Base-by-base conservation (phyloP, 2,888 invertebrate species). In the Ennomos erosarius region DNA sequence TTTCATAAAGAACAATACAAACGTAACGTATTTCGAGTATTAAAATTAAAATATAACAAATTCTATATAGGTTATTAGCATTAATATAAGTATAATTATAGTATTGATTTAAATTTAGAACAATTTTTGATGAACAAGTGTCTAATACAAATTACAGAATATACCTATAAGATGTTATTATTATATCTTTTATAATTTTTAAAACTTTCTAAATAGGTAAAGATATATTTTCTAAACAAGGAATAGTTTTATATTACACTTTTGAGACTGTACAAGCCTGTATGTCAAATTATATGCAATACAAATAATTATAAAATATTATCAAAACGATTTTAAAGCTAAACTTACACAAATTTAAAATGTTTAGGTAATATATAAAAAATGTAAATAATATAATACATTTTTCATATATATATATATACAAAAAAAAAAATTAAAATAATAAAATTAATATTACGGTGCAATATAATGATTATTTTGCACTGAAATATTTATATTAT, bases 71-170 rank as follows among this genome's bases (percentile, higher is more conserved):
- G 78, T 81, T 82, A 79, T 74, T 44, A 74, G 40, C 52, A 44
- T 52, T 57, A 75, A 76, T 82, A 83, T 83, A 70, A 78, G 74
- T 84, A 85, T 83, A 84, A 81, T n/a, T n/a, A 81, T 76, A 75
- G 71, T 81, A 76, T 87, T 63, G 63, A 55, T 67, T 64, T 59
- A 59, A 60, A 62, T 68, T 68, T 88, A 90, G 88, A 90, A 90
- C 89, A 90, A 84, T 86, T 81, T 82, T 88, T 88, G 85, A 87
- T 90, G 87, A 90, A 90, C 90, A 82, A 85, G 80, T 85, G 78
- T 76, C 86, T 87, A 82, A 80, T 79, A 60, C 55, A 82, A 77
- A 79, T 67, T 79, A 76, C 76, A 83, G 81, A 81, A 81, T 87
- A 85, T 75, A 79, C 75, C 81, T 84, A 84, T 78, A 74, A 78